Evolutionary conservation across 2,113 vertebrate species (phyloP).

Genomic region (Thomomys bottae): DNA sequence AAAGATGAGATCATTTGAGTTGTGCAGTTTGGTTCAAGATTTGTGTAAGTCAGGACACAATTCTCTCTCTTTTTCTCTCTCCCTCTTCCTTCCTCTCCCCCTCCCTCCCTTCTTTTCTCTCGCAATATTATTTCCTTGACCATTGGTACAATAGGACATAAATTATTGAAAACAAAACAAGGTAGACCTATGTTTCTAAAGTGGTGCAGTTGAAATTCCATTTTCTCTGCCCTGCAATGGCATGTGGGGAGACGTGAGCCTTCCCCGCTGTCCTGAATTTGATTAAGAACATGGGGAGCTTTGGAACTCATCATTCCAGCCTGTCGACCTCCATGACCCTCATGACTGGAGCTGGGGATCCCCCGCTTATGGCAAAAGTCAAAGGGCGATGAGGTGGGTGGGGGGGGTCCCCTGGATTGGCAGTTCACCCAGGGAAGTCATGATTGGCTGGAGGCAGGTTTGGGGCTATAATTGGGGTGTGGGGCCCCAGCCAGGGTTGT

Average conservation of each 20-base stretch:
- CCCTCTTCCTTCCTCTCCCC: too few relatives aligned
- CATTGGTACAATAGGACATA: not conserved
- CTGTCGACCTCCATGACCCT: not conserved
- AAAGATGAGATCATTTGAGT: not conserved
- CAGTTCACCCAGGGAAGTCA: too few relatives aligned
- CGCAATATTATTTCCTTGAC: not conserved
- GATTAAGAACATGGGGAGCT: not conserved
- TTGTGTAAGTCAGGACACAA: not conserved
- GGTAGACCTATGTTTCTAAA: not conserved
- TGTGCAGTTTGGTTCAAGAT: not conserved
- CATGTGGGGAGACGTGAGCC: not conserved
- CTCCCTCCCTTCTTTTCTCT: not conserved
- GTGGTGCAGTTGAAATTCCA: constrained; percentile 12
- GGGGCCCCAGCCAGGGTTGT: not conserved
- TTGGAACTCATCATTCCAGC: not conserved
- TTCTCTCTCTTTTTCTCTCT: too few relatives aligned
- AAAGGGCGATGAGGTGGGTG: not conserved
- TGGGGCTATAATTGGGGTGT: not conserved
- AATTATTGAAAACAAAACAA: constrained; percentile 2
- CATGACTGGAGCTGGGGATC: not conserved
- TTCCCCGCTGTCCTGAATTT: not conserved
- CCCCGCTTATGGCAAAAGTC: not conserved
- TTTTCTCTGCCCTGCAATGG: not conserved
- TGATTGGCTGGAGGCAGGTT: not conserved
- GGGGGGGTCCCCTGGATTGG: too few relatives aligned